Conservation (phyloP, 2,113 vertebrate genomes). For the Athene cunicularia region DNA sequence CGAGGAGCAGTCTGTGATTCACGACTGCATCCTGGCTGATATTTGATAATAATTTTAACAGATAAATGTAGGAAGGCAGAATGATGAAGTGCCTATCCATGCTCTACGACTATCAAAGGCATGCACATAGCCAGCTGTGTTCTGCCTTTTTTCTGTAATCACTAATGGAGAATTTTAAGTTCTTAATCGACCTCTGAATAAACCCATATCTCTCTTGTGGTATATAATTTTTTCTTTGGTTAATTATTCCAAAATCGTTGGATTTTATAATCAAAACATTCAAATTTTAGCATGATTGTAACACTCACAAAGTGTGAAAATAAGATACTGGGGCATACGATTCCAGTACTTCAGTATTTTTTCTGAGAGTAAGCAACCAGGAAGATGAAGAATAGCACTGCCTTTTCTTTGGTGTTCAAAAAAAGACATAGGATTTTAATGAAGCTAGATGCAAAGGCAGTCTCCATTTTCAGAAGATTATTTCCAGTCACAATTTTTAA, state of each 20-base stretch:
- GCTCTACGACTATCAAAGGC: conserved; percentile 85
- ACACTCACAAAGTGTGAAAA: background rate
- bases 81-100: conserved; percentile 94
- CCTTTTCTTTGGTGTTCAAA: background rate
- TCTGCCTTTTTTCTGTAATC: conserved; percentile 49
- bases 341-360: background rate
- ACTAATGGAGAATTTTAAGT: conserved; percentile 69
- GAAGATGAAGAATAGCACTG: background rate
- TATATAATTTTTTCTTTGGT: background rate
- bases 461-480: background rate
- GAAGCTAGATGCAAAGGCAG: background rate
- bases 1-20: conserved; percentile 82
- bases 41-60: conserved; percentile 98
- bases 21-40: conserved; percentile 84
- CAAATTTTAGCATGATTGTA: background rate
- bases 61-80: conserved; percentile 92
- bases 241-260: background rate
- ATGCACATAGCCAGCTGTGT: conserved; percentile 83
- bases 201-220: conserved; percentile 27
- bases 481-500: background rate
- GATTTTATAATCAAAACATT: background rate
- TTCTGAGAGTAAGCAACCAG: background rate
- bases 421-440: background rate
- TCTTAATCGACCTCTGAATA: conserved; percentile 68
- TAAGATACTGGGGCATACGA: background rate